Evolutionary conservation across 23 tunicate species (phyloP), one percentile per base, ranked within the genome.

Genomic region (Trididemnum miniatum): DNA sequence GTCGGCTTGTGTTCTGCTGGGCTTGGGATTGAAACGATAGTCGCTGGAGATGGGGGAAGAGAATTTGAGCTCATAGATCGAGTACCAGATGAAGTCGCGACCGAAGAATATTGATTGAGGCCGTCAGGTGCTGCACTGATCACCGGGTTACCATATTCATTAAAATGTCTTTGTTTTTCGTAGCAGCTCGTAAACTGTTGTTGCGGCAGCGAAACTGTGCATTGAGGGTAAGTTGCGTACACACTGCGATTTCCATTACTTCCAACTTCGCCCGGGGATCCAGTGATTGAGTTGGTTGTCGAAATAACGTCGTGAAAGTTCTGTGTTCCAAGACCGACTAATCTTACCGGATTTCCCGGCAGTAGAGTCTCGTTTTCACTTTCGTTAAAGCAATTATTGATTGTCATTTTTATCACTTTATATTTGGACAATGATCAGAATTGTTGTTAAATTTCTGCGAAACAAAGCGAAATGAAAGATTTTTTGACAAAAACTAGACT

Each of bases 11-110:
- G 59, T 12, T 74, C 79, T 2, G 30, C 59, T 5, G 79, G 79
- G 59, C 79, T 74, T 49, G 79, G 79, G 2, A 74, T 59, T 24
- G 79, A 39, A 24, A 74, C 59, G 7, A 67, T 33, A 5, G 60
- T 7, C 3, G 76, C 22, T n/a, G 79, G 79, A 20, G 79, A 74
- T 3, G 79, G 23, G 9, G 79, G 79, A 2, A 74, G 18, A 3
- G 79, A 39, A 39, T 39, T 38, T 24, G 75, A 31, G 38, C 38
- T 67, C 12, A 67, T 37, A 5, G 75, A 24, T 15, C 15, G 54
- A 9, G 54, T 44, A 44, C 9, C 12, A 20, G 67, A 18, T 24
- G 29, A 22, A 31, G n/a, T 12, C 38, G 32, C 18, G n/a, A 38
- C 7, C n/a, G 75, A 32, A 7, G 38, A 4, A 22, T 62, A 26